A percentile compares a stretch with the other conserved stretches of the same genome.
Conservation (phyloP, 1,140 invertebrate species). For the Megalonaias nervosa region DNA sequence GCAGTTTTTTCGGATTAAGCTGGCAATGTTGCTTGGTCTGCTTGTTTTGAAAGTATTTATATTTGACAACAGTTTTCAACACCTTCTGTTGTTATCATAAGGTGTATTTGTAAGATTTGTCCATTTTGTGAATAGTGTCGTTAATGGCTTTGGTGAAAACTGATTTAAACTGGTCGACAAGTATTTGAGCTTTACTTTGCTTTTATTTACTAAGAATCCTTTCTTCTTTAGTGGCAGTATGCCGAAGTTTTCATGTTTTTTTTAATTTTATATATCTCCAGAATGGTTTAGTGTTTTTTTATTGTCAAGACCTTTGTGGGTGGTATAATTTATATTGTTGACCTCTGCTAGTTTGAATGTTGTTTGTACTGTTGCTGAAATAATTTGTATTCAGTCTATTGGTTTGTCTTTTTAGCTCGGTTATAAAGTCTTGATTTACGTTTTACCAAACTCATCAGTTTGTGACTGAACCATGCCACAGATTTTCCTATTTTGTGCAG, state of each 20-base stretch:
- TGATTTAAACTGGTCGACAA: too few relatives aligned
- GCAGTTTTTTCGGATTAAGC: conserved; percentile 5
- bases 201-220: neutral
- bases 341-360: neutral
- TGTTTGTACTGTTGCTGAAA: conserved; percentile 1
- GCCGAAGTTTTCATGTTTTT: conserved; percentile 16
- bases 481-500: neutral
- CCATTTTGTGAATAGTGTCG: neutral
- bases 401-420: conserved; percentile 18
- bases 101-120: neutral
- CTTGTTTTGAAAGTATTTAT: conserved; percentile 8
- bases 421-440: conserved; percentile 12
- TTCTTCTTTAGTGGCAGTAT: neutral
- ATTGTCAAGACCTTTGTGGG: neutral
- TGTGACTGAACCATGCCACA: neutral
- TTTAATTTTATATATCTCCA: conserved; percentile 9
- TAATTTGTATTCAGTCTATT: conserved; percentile 16
- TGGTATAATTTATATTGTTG: conserved; percentile 1
- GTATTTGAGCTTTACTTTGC: conserved; percentile 5
- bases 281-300: conserved; percentile 9
- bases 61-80: conserved; percentile 12
- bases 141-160: conserved; percentile 21
- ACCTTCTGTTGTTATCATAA: neutral
- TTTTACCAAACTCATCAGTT: neutral
- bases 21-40: conserved; percentile 1